Conservation (phyloP, 1,140 invertebrate genomes). For the Zaprionus tsacasi region DNA sequence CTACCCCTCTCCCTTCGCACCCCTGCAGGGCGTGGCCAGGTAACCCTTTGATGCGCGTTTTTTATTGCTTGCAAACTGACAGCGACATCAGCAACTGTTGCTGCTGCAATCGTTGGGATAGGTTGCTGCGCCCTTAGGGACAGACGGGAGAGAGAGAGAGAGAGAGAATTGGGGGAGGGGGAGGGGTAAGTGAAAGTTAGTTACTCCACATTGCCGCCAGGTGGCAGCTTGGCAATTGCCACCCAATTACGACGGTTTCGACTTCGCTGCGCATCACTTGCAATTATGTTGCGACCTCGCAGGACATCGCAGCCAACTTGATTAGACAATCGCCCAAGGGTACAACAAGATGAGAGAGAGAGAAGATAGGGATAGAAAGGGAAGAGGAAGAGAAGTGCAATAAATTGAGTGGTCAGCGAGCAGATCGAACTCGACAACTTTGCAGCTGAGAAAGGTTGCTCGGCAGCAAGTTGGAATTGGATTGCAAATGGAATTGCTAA, state of each 20-base stretch:
- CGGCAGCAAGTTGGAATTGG: background rate
- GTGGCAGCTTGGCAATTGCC: slow-evolving; percentile 5
- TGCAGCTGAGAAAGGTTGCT: background rate
- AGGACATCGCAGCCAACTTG: slow-evolving; percentile 46
- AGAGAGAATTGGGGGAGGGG: too few species aligned
- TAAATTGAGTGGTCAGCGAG: background rate
- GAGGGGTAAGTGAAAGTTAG: background rate
- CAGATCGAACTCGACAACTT: background rate
- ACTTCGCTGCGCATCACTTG: slow-evolving; percentile 35
- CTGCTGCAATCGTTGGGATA: background rate
- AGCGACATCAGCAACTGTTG: slow-evolving; percentile 32
- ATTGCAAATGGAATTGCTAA: background rate
- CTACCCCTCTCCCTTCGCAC: too few species aligned
- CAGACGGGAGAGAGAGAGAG: background rate
- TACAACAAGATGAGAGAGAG: background rate
- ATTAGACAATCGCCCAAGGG: slow-evolving; percentile 42
- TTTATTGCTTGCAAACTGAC: background rate
- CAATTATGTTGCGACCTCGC: slow-evolving; percentile 71
- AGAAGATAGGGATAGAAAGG: background rate
- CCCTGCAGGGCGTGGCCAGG: background rate
- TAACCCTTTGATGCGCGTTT: slow-evolving; percentile 15
- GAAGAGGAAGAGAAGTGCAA: background rate
- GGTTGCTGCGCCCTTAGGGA: background rate
- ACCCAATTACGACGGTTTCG: slow-evolving; percentile 14
- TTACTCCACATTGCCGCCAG: slow-evolving; percentile 4